Conservation (phyloP, 2,797 vertebrate species). For the Helicolenus hilgendorfi region DNA sequence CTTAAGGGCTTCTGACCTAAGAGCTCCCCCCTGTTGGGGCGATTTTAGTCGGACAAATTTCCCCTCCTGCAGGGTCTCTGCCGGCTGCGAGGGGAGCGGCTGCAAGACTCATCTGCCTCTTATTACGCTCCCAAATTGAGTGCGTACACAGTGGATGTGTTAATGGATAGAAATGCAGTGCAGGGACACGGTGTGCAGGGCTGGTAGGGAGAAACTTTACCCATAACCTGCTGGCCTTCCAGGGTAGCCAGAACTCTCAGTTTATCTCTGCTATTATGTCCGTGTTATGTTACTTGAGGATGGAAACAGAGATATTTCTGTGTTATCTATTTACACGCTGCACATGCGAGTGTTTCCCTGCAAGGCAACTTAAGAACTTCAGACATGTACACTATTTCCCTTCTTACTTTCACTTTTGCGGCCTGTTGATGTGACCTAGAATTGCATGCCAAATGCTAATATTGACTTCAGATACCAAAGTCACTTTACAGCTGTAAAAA, state of each 20-base stretch:
- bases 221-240: constrained; percentile 36
- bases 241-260: constrained; percentile 59
- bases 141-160: constrained; percentile 75
- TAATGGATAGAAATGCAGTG: constrained; percentile 80
- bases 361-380: constrained; percentile 59
- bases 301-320: constrained; percentile 56
- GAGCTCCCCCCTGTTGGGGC: constrained; percentile 90
- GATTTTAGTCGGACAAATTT: constrained; percentile 98
- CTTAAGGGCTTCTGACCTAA: constrained; percentile 93
- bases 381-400: constrained; percentile 64
- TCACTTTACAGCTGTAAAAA: constrained; percentile 8
- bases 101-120: constrained; percentile 80
- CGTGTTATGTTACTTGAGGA: constrained; percentile 59
- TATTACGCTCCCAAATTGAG: constrained; percentile 79
- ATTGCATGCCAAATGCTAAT: constrained; percentile 58
- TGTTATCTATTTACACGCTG: constrained; percentile 68
- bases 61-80: constrained; percentile 87
- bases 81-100: constrained; percentile 66
- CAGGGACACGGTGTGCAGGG: constrained; percentile 65
- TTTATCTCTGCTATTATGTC: constrained; percentile 70
- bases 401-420: constrained; percentile 62
- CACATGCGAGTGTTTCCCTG: constrained; percentile 68
- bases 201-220: constrained; percentile 68
- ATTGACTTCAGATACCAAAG: constrained; percentile 44
- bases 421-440: constrained; percentile 47